Evolutionary conservation across 2,888 invertebrate genomes (phyloP).

Genomic region (Sesamia inferens): DNA sequence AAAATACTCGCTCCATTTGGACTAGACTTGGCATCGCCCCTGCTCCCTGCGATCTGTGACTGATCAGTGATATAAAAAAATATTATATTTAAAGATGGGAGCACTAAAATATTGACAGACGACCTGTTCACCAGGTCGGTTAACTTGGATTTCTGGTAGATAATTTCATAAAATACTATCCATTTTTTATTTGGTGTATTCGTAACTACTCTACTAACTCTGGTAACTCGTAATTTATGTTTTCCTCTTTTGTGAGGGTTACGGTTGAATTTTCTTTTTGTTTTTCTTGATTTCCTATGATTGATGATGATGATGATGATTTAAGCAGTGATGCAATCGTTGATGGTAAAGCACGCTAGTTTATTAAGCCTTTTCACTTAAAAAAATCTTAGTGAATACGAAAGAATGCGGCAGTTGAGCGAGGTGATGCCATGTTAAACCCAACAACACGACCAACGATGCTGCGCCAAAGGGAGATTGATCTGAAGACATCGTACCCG

Average conservation of each 20-base stretch:
- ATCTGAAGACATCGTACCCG: no score
- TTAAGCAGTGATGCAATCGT: no score
- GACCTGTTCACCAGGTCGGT: neutral
- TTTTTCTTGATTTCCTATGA: neutral
- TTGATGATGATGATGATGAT: no score
- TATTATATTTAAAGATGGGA: neutral
- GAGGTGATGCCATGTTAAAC: no score
- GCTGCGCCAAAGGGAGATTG: no score
- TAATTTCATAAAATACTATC: neutral
- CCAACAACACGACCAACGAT: no score
- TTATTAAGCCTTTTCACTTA: no score
- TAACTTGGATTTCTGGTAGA: neutral
- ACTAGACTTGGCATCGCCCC: constrained; percentile 18
- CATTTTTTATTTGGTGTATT: no score
- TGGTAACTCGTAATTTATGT: neutral
- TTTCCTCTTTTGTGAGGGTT: neutral
- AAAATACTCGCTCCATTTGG: constrained; percentile 33
- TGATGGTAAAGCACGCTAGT: no score
- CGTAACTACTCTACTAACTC: no score
- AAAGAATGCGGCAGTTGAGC: no score
- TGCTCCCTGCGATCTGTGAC: neutral
- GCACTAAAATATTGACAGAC: neutral
- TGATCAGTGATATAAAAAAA: neutral
- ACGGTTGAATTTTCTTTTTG: neutral
- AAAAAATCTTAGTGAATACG: no score